A percentile compares a stretch with the other conserved stretches of the same genome.
Conservation (phyloP, 2,797 vertebrate species). For the Netta rufina region DNA sequence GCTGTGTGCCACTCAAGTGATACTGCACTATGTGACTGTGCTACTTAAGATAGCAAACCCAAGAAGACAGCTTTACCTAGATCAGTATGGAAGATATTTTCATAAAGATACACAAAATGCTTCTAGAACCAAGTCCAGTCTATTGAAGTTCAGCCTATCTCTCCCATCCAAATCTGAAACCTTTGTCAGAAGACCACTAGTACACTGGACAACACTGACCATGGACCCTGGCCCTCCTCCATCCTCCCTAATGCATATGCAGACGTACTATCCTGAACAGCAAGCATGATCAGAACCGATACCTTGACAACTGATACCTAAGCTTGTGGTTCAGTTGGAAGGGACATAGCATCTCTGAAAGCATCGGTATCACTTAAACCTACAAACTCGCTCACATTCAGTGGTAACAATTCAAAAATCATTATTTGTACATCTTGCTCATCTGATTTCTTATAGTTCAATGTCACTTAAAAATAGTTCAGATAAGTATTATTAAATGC, state of each 20-base stretch:
- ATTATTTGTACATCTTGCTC: rapidly evolving
- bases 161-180: not conserved
- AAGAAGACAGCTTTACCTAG: not conserved
- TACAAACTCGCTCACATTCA: not conserved
- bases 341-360: not conserved
- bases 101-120: not conserved
- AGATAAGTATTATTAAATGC: not conserved
- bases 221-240: not conserved
- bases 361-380: not conserved
- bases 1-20: not conserved
- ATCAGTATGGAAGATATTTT: not conserved
- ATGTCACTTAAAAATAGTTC: not conserved
- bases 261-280: not conserved
- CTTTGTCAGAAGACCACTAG: not conserved
- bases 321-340: rapidly evolving
- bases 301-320: not conserved
- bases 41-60: not conserved
- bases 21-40: not conserved
- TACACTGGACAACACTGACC: rapidly evolving
- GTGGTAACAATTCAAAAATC: not conserved
- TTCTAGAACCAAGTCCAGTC: not conserved
- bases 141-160: not conserved
- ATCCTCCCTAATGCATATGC: not conserved
- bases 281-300: not conserved
- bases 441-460: not conserved